Conservation (phyloP, 2,113 vertebrate genomes). For the Chauna torquata region DNA sequence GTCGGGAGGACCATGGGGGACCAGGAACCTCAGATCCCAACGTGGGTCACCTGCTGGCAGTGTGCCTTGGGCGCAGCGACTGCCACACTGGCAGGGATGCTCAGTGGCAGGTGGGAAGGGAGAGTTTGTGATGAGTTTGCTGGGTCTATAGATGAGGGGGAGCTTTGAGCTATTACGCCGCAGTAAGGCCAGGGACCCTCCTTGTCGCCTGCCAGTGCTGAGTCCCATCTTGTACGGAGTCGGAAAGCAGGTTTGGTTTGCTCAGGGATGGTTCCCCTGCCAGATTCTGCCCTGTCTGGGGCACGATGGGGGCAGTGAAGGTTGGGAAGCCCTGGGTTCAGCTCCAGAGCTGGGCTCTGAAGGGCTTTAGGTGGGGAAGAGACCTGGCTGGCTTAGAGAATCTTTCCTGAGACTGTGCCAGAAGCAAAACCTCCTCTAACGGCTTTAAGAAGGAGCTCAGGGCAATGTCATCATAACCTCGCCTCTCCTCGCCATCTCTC, state of each 20-base stretch:
- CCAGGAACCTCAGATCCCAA: not conserved
- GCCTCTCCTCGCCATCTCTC: not conserved
- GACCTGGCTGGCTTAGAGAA: not conserved
- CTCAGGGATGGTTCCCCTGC: not conserved
- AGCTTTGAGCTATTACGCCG: rapidly evolving
- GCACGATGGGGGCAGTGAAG: too few species aligned
- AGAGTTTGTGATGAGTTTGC: not conserved
- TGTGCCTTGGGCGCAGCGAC: not conserved
- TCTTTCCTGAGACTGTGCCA: not conserved
- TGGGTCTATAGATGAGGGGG: not conserved
- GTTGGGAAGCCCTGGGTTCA: not conserved
- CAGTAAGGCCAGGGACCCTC: not conserved
- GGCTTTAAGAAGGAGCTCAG: not conserved
- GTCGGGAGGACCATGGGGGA: not conserved
- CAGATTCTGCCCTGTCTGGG: not conserved
- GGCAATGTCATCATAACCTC: not conserved
- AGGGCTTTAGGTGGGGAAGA: not conserved
- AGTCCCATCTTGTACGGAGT: not conserved
- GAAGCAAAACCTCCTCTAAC: not conserved
- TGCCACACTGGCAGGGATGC: not conserved
- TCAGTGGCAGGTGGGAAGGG: not conserved
- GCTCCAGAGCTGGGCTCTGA: not conserved
- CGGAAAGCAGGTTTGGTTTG: not conserved
- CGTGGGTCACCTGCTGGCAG: not conserved
- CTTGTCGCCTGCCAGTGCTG: not conserved